phyloP scores from a whole-genome alignment of 2,113 vertebrate genomes.

The Misgurnus mizolepis region DNA sequence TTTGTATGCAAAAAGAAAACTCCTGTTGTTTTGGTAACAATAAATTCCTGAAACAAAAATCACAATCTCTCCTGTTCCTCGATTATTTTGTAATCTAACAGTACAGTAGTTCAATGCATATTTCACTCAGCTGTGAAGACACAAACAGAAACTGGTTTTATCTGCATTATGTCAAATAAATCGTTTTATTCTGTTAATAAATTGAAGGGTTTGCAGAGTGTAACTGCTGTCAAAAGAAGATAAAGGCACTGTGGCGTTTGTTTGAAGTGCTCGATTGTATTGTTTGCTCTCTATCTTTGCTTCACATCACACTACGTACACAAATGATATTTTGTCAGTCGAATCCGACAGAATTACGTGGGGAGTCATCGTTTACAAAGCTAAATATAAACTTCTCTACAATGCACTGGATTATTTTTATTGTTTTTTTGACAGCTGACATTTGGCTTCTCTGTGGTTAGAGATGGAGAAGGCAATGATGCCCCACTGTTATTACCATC shows the following conservation, averaged over 20 bases:
- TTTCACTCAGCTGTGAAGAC: neutral
- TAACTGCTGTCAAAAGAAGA: constrained; percentile 39
- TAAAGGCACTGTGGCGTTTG: constrained; percentile 23
- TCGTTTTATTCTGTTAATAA: constrained; percentile 21
- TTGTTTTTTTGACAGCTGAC: constrained; percentile 38
- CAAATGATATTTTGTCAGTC: constrained; percentile 29
- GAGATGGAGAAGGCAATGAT: constrained; percentile 33
- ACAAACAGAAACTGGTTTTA: constrained; percentile 20
- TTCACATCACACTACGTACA: constrained; percentile 27
- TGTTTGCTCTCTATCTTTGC: constrained; percentile 31
- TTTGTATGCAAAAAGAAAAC: neutral
- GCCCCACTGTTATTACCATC: neutral
- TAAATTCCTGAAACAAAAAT: neutral
- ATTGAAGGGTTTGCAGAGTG: constrained; percentile 22
- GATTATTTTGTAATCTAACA: neutral
- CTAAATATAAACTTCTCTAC: constrained; percentile 40
- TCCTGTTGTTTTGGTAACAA: neutral
- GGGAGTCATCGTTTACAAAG: constrained; percentile 32
- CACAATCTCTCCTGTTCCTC: neutral
- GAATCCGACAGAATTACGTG: constrained; percentile 18
- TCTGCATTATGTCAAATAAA: constrained; percentile 10
- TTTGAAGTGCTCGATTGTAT: constrained; percentile 13
- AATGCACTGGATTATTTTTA: constrained; percentile 7
- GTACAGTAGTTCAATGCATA: neutral
- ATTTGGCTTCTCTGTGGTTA: constrained; percentile 32